Evolutionary conservation across 2,888 invertebrate genomes (phyloP).

Genomic region (Orchesella flavescens): DNA sequence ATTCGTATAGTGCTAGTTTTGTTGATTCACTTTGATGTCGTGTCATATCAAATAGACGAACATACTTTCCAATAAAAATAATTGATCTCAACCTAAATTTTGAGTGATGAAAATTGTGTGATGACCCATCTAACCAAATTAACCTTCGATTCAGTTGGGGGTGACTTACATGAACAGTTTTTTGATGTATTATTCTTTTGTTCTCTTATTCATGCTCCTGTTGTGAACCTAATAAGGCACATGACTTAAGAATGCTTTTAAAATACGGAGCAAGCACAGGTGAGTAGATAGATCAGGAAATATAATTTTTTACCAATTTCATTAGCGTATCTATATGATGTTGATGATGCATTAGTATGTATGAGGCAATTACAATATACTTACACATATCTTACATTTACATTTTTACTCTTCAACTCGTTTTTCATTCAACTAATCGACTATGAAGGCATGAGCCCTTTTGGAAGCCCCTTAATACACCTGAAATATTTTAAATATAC

Average conservation of each 20-base stretch:
- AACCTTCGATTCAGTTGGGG: slow-evolving; percentile 61
- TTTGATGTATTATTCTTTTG: slow-evolving; percentile 34
- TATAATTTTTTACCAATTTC: too few species aligned
- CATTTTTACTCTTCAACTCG: neutral
- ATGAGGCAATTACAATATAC: slow-evolving; percentile 27
- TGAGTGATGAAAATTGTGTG: slow-evolving; percentile 40
- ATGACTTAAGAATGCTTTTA: slow-evolving; percentile 29
- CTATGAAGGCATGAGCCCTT: neutral
- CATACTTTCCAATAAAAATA: slow-evolving; percentile 43
- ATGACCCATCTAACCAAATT: slow-evolving; percentile 68
- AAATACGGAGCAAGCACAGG: neutral
- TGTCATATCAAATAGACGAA: slow-evolving; percentile 55
- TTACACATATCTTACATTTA: neutral
- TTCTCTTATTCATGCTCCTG: slow-evolving; percentile 31
- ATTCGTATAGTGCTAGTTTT: slow-evolving; percentile 6
- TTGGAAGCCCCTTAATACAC: neutral
- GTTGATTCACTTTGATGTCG: slow-evolving; percentile 62
- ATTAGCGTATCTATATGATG: too few species aligned
- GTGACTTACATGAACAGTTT: slow-evolving; percentile 5
- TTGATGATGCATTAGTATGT: neutral
- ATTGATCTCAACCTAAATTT: slow-evolving; percentile 50
- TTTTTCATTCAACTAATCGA: neutral
- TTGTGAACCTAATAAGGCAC: slow-evolving; percentile 58
- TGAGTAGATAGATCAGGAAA: too few species aligned
- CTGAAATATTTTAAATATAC: neutral